These are phyloP conservation scores for Nomada goodeniana DNA, from an alignment of 2,888 invertebrate genomes.

Conservation along the genomic window DNA sequence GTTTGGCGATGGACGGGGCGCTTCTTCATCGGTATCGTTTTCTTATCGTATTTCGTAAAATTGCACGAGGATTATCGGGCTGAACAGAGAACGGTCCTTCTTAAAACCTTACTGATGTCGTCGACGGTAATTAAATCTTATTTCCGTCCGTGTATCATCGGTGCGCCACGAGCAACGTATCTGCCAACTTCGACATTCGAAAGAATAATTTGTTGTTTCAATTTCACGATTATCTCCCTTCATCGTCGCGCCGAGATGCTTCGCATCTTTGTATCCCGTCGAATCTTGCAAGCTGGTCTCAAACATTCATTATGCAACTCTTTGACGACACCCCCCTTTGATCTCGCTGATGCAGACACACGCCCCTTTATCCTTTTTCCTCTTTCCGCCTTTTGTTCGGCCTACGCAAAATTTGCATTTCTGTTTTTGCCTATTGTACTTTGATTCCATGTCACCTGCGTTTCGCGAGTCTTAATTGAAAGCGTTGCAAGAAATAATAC, in stretches of 20 bases:
- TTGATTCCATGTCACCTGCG: neutral
- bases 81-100: neutral
- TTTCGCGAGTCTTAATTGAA: neutral
- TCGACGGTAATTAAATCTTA: no score
- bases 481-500: neutral
- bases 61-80: no score
- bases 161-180: no score
- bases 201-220: no score
- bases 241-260: neutral
- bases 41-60: no score
- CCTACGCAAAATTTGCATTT: neutral
- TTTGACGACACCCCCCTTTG: conserved; percentile 4
- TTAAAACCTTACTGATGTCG: neutral
- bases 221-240: neutral
- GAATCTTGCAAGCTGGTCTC: conserved; percentile 8
- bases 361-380: neutral
- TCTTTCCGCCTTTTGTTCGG: neutral
- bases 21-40: no score
- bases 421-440: neutral
- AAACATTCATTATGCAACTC: conserved; percentile 7
- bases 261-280: neutral
- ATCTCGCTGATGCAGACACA: conserved; percentile 9
- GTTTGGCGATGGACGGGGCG: no score
- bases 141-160: no score
- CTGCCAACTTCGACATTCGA: no score